These are phyloP conservation scores for Scrobipalpa atriplicella DNA, from an alignment of 2,888 invertebrate species.

Conservation along the genomic window DNA sequence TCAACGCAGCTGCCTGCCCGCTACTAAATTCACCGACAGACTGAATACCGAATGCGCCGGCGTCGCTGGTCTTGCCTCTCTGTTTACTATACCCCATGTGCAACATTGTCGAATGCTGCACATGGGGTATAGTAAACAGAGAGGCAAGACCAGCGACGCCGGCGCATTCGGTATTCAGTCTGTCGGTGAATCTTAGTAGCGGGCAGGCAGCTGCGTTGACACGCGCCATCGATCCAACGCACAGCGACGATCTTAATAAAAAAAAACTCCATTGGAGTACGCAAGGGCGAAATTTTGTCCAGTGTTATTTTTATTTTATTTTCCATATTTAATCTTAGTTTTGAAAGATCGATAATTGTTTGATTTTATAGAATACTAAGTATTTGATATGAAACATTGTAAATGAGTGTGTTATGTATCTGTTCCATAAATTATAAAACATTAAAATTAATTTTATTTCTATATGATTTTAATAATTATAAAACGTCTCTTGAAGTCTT, in stretches of 20 bases:
- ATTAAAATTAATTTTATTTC: no score
- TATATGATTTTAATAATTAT: no score
- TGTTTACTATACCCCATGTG: slow-evolving; percentile 79
- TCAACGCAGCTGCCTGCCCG: slow-evolving; percentile 62
- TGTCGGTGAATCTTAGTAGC: slow-evolving; percentile 62
- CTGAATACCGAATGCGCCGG: slow-evolving; percentile 55
- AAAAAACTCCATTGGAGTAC: slow-evolving; percentile 48
- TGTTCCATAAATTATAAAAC: no score
- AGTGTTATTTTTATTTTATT: slow-evolving; percentile 51
- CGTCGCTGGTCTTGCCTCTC: slow-evolving; percentile 61
- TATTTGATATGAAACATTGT: no score
- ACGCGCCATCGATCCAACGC: slow-evolving; percentile 63
- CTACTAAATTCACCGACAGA: slow-evolving; percentile 63
- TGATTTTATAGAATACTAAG: no score
- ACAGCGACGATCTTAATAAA: slow-evolving; percentile 50
- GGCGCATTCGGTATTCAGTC: slow-evolving; percentile 54
- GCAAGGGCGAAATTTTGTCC: slow-evolving; percentile 62
- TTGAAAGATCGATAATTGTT: no score
- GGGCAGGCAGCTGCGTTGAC: slow-evolving; percentile 64
- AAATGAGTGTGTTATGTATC: no score
- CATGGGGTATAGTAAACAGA: slow-evolving; percentile 77
- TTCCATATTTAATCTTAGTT: neutral
- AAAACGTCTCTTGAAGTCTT: no score
- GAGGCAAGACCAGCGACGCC: slow-evolving; percentile 64
- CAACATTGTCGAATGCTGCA: slow-evolving; percentile 64